Base-by-base conservation (phyloP, 2,888 invertebrate genomes). In the Macrosiphum euphorbiae region DNA sequence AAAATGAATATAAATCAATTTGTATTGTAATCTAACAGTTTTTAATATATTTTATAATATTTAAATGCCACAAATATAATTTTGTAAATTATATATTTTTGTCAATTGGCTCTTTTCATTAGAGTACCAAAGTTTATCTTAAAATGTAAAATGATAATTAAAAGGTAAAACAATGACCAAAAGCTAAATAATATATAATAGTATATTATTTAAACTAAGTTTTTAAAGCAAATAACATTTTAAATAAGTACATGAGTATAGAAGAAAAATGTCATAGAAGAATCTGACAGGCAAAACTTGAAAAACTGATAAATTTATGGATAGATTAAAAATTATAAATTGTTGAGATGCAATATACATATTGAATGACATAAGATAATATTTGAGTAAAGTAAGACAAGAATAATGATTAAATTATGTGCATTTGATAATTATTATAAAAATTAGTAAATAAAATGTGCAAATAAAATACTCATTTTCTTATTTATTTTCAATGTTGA, bases 331-430 rank as follows among this genome's bases (percentile, higher is more conserved):
- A 92, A n/a, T 41, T 86, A 35, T 20, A 84, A 91, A 84, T n/a
- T 91, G 16, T 91, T 44, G n/a, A 91, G 35, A 20, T 90, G 89
- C 61, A 44, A 47, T n/a, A 90, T 47, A 16, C 7, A 90, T 47
- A 16, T 13, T 16, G 10, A 20, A 35, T 78, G 20, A 7, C 2
- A 35, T 35, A 35, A 35, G 16, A 35, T 78, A 35, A 20, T 78
- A 20, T 20, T 35, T 35, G 20, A 35, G 20, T 78, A 2, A 35
- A 78, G 35, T 20, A 78, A 78, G 35, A 78, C 35, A 78, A n/a
- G 67, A 67, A n/a, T 67, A 61, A 35, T 67, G 13, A 90, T 91
- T 26, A 52, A 52, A 55, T 67, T 35, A 50, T n/a, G 41, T 55
- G 52, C 84, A 91, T 52, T 28, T 41, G 52, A 26, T 35, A n/a